Conservation (phyloP, 92 coral and sea anemone genomes). For the Umimayanthus kanabou region DNA sequence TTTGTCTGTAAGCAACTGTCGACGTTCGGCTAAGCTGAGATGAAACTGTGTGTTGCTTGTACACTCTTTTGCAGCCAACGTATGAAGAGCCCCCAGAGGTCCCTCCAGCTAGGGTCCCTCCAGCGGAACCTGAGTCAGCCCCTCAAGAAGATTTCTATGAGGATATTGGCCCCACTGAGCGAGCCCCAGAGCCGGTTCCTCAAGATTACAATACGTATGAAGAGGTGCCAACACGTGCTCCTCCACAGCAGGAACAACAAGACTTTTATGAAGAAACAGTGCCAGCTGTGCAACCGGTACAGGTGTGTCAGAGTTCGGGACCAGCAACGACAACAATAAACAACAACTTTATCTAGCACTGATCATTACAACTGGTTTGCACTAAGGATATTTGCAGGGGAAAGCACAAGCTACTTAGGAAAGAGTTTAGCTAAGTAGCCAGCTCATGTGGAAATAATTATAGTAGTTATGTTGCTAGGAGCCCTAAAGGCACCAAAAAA, state of each 20-base stretch:
- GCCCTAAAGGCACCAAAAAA: too few relatives aligned
- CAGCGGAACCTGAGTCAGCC: conserved; percentile 63
- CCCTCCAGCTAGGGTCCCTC: conserved; percentile 39
- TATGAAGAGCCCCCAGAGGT: conserved; percentile 40
- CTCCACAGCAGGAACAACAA: conserved; percentile 43
- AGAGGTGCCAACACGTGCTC: conserved; percentile 17
- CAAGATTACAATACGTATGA: conserved; percentile 20
- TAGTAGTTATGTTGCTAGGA: too few relatives aligned
- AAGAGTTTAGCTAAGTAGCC: too few relatives aligned
- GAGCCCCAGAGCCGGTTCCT: conserved; percentile 13
- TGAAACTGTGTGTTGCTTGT: not conserved
- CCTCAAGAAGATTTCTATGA: conserved; percentile 37
- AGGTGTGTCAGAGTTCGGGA: not conserved
- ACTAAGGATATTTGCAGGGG: too few relatives aligned
- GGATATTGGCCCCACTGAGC: conserved; percentile 9
- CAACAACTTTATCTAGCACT: too few relatives aligned
- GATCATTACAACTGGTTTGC: too few relatives aligned
- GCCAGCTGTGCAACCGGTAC: conserved; percentile 2
- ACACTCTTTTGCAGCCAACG: not conserved
- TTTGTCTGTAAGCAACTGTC: too few relatives aligned
- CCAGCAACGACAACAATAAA: not conserved
- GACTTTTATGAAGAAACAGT: conserved; percentile 60
- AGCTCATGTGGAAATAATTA: too few relatives aligned
- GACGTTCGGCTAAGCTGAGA: too few relatives aligned
- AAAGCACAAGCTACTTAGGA: too few relatives aligned